phyloP scores from a whole-genome alignment of 2,888 invertebrate species.

The Tachina lurida region DNA sequence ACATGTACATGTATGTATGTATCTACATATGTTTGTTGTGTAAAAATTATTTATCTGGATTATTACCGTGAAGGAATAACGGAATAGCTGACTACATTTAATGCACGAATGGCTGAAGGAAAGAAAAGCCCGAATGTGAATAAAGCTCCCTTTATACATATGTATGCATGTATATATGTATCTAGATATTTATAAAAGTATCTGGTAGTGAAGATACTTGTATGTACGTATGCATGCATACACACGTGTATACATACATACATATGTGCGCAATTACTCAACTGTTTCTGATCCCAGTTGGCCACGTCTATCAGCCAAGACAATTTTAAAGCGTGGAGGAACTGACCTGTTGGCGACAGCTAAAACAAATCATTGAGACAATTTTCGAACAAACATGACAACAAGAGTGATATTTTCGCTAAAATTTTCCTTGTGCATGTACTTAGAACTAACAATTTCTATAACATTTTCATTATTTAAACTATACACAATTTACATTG shows the following conservation, averaged over 20 bases:
- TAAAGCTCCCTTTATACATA: slow-evolving; percentile 6
- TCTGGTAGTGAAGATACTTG: neutral
- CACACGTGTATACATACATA: too few relatives aligned
- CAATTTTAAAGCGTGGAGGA: too few relatives aligned
- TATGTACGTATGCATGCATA: neutral
- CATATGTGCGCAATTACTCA: slow-evolving; percentile 19
- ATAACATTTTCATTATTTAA: too few relatives aligned
- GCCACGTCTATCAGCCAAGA: too few relatives aligned
- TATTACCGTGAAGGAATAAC: slow-evolving; percentile 29
- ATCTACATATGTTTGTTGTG: neutral
- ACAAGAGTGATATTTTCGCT: too few relatives aligned
- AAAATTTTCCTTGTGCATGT: too few relatives aligned
- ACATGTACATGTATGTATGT: neutral
- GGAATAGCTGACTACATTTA: neutral
- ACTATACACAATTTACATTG: too few relatives aligned
- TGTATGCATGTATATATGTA: neutral
- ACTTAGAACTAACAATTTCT: too few relatives aligned
- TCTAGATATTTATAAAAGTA: neutral
- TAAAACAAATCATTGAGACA: neutral
- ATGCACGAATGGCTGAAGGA: slow-evolving; percentile 3
- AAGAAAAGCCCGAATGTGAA: slow-evolving; percentile 8
- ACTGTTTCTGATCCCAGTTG: slow-evolving; percentile 20
- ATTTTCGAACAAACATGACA: too few relatives aligned
- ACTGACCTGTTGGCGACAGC: too few relatives aligned
- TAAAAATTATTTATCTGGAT: neutral